Evolutionary conservation across 1,140 invertebrate species (phyloP).

Genomic region (Listronotus oregonensis): DNA sequence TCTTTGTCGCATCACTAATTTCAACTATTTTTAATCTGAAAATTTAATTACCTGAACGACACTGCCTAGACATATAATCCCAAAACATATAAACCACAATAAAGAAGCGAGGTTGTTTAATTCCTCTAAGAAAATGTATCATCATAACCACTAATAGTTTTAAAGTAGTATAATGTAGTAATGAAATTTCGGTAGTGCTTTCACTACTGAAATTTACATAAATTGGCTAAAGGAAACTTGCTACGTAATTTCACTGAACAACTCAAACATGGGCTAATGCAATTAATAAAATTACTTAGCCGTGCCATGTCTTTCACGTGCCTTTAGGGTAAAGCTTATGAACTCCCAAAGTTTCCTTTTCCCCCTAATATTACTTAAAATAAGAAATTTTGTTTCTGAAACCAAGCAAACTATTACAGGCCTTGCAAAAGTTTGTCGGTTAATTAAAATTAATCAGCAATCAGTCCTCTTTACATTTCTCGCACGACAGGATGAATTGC

Average conservation of each 20-base stretch:
- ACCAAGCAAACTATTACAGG: too few species aligned
- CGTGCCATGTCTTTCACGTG: neutral
- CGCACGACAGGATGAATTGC: too few species aligned
- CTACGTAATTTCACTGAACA: constrained; percentile 1
- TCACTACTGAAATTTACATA: constrained; percentile 12
- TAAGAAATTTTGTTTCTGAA: too few species aligned
- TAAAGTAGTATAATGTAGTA: constrained; percentile 7
- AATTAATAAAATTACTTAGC: constrained; percentile 16
- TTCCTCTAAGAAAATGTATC: neutral
- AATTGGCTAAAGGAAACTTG: constrained; percentile 13
- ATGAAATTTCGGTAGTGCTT: constrained; percentile 11
- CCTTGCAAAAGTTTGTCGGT: too few species aligned
- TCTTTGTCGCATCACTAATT: too few species aligned
- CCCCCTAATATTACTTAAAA: too few species aligned
- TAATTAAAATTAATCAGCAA: too few species aligned
- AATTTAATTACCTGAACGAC: too few species aligned
- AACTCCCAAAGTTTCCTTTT: neutral
- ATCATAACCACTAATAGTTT: constrained; percentile 12
- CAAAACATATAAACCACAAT: too few species aligned
- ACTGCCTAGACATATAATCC: too few species aligned
- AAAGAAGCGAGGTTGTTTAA: constrained; percentile 7
- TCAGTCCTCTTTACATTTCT: too few species aligned
- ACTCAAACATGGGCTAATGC: constrained; percentile 12
- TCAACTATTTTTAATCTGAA: too few species aligned
- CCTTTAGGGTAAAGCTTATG: neutral